Evolutionary conservation across 2,113 vertebrate genomes (phyloP).

Genomic region (Isurus oxyrinchus): DNA sequence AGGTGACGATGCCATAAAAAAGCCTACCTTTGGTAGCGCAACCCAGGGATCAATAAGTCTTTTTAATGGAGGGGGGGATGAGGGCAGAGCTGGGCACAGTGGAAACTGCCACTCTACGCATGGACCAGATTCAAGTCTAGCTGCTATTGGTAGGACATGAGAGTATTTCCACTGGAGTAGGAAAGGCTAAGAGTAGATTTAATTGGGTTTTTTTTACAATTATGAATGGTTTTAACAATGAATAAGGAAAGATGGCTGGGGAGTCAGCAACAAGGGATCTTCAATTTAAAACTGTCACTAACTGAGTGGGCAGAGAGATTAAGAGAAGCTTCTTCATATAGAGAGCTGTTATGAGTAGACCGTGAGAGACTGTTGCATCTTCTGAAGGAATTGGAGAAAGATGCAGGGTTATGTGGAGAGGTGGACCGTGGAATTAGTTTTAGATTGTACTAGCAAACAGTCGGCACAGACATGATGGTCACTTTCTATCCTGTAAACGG

Average conservation of each 20-base stretch:
- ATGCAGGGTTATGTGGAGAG: background rate
- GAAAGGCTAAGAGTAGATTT: background rate
- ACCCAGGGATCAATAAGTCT: background rate
- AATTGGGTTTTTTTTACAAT: background rate
- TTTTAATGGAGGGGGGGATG: background rate
- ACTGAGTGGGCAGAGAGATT: background rate
- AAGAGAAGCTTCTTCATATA: background rate
- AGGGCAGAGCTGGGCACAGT: background rate
- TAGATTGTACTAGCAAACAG: background rate
- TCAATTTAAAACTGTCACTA: background rate
- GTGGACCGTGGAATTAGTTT: background rate
- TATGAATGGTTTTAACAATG: background rate
- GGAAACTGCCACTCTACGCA: background rate
- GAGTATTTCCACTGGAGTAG: background rate
- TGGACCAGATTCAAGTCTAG: background rate
- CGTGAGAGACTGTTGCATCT: background rate
- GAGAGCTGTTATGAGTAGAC: background rate
- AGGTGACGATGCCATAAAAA: background rate
- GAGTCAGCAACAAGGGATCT: background rate
- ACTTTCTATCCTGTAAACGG: background rate
- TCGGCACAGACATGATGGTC: background rate
- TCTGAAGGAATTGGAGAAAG: background rate
- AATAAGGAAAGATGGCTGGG: background rate
- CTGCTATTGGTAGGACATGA: background rate
- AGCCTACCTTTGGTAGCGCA: background rate